These are phyloP conservation scores for Strix aluco DNA, from an alignment of 2,113 vertebrate species.

Conservation along the genomic window DNA sequence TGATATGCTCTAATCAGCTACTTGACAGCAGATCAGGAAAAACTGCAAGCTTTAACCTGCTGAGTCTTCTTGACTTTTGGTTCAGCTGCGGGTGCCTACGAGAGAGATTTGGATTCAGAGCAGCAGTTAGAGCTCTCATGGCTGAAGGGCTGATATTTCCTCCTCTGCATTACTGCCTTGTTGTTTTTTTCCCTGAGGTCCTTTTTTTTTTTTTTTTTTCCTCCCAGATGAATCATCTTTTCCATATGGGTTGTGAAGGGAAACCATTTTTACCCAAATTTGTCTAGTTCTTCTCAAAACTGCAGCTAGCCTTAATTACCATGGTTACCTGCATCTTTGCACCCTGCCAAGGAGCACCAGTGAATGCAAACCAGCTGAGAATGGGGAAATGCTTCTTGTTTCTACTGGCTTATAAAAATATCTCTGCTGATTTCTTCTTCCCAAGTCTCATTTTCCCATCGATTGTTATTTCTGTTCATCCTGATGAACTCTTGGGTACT, in stretches of 20 bases:
- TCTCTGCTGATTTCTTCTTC: background rate
- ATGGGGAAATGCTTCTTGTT: background rate
- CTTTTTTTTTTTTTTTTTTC: background rate
- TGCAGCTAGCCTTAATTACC: slow-evolving; percentile 7
- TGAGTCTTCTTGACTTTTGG: background rate
- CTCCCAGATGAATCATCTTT: background rate
- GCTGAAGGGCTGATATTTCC: background rate
- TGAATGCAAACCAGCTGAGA: background rate
- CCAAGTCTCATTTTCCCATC: background rate
- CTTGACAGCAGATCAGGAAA: background rate
- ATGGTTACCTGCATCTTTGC: slow-evolving; percentile 23
- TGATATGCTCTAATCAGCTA: background rate
- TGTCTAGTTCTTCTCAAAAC: background rate
- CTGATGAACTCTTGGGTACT: background rate
- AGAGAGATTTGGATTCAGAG: background rate
- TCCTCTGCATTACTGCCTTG: background rate
- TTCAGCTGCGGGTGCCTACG: fast-evolving
- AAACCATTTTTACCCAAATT: slow-evolving; percentile 15
- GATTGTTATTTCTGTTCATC: background rate
- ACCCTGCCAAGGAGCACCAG: background rate
- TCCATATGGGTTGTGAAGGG: background rate
- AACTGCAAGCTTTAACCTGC: background rate
- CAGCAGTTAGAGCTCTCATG: background rate
- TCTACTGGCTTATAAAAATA: background rate
- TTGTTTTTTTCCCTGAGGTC: background rate